Evolutionary conservation across 2,113 vertebrate species (phyloP), one percentile per base, ranked within the genome.

Genomic region (Atlantisia rogersi): DNA sequence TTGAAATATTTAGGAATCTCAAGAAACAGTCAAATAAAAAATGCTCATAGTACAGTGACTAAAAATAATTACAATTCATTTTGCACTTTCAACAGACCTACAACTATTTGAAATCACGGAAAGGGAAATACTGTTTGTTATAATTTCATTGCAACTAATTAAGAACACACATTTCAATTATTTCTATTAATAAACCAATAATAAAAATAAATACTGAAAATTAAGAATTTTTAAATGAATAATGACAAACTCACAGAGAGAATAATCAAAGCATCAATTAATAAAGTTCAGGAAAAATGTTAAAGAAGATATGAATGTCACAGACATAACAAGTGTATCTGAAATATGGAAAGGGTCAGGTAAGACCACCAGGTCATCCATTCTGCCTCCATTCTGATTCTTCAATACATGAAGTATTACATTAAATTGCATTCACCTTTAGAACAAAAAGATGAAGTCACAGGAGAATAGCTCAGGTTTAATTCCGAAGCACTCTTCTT

Each of bases 81-180:
- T 10, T 44, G 9, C 13, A 59, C 26, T 77, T 73, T 76, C 44
- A 59, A 55, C 4, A 40, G 28, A n/a, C 8, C 46, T 37, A 15
- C 15, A 71, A 29, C 16, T 48, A 17, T 26, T 68, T 44, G 18
- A 76, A 73, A 53, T 24, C 6, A 28, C n/a, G 39, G 15, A 44
- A 62, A 80, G 4, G 3, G 25, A 64, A 37, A 28, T 32, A 18
- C 2, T 59, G 3, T 6, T 12, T 4, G 4, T 8, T 4, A 1
- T 46, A 73, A 59, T 22, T 59, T 5, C 0, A 5, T 22, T 75
- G 8, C 2, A 22, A 37, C 10, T 21, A 8, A 86, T 60, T 15
- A 31, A 50, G 16, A 85, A 50, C 2, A 71, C 1, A 46, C 8
- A 80, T 73, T 46, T 63, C 0, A 29, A 17, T 69, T 69, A 3